Percentiles rank a stretch among this genome's conserved stretches.
Conservation (phyloP, 2,797 vertebrate genomes). For the Fistularia tabacaria region DNA sequence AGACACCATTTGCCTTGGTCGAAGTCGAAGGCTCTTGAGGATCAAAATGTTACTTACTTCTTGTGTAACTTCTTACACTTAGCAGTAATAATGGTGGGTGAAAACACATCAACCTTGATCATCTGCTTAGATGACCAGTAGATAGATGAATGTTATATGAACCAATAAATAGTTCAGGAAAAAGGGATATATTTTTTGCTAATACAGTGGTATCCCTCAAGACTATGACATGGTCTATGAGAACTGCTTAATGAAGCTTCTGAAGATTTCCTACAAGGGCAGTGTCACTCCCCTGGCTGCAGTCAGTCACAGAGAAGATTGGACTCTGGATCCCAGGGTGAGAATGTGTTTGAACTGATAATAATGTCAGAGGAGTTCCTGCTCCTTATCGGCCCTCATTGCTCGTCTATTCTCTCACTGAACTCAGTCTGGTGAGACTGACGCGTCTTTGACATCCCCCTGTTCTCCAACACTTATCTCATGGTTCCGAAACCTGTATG, state of each 20-base stretch:
- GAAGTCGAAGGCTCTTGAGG: too few relatives aligned
- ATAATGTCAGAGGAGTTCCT: constrained; percentile 63
- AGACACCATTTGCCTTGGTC: too few relatives aligned
- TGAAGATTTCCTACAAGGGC: constrained; percentile 34
- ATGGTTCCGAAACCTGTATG: constrained; percentile 14
- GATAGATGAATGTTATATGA: constrained; percentile 11
- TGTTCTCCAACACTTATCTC: constrained; percentile 32
- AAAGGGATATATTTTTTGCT: constrained; percentile 5
- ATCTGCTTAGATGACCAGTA: constrained; percentile 6
- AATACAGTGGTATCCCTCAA: background rate
- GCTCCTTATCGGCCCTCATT: constrained; percentile 61
- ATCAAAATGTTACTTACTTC: too few relatives aligned
- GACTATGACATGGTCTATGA: constrained; percentile 7
- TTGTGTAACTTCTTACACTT: background rate
- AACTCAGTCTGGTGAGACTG: constrained; percentile 39
- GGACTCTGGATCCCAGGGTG: constrained; percentile 35
- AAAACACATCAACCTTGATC: too few relatives aligned
- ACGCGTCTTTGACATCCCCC: constrained; percentile 44
- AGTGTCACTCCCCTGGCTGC: constrained; percentile 28
- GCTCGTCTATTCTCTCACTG: constrained; percentile 44
- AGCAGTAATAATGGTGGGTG: background rate
- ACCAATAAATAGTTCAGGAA: constrained; percentile 4
- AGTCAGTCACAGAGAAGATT: constrained; percentile 46
- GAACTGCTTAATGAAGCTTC: constrained; percentile 45
- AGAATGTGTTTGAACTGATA: constrained; percentile 65